Conservation (phyloP, 2,797 vertebrate species). For the Trichosurus vulpecula region DNA sequence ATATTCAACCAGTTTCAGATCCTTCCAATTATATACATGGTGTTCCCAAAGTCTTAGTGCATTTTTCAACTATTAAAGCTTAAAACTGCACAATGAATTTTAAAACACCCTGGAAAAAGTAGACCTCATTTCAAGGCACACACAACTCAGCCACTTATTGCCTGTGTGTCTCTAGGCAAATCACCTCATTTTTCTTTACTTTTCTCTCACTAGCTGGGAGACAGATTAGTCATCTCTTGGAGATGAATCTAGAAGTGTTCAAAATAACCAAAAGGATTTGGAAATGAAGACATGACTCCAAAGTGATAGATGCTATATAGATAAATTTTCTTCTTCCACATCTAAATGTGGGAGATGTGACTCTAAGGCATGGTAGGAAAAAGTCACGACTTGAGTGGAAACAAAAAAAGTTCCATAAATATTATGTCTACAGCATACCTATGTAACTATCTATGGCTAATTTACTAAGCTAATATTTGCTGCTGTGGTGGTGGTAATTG, state of each 20-base stretch:
- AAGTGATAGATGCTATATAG: neutral
- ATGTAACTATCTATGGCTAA: neutral
- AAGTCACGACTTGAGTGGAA: neutral
- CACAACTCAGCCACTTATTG: neutral
- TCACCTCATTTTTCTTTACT: neutral
- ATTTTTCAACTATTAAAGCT: neutral
- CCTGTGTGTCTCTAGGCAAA: neutral
- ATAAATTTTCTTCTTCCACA: neutral
- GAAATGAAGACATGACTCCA: neutral
- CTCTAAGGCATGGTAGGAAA: neutral
- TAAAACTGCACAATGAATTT: neutral
- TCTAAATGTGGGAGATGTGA: neutral
- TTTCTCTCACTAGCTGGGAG: neutral
- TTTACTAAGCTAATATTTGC: neutral
- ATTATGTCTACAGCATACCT: neutral
- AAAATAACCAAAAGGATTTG: neutral
- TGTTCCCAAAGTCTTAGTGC: neutral
- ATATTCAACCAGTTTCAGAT: neutral
- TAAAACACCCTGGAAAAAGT: neutral
- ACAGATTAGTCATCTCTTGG: neutral
- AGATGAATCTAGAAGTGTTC: neutral
- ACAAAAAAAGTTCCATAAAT: neutral
- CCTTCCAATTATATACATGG: neutral
- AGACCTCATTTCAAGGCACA: neutral
- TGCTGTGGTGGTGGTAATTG: neutral